Conservation (phyloP, 2,797 vertebrate species). For the Poeciliopsis presidionis region DNA sequence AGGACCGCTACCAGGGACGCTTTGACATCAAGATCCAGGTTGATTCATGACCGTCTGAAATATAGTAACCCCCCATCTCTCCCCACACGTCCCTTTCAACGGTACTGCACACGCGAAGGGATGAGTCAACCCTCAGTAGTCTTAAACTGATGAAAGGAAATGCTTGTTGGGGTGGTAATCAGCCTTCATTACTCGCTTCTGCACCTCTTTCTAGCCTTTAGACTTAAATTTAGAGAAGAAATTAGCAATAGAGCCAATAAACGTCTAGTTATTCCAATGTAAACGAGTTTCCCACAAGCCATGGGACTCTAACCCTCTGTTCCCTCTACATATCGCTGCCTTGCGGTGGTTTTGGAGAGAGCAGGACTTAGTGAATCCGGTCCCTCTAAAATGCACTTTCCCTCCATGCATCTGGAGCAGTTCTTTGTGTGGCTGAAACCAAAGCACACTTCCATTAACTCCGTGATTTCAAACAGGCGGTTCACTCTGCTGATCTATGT, state of each 20-base stretch:
- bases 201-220: slow-evolving; percentile 91
- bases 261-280: slow-evolving; percentile 93
- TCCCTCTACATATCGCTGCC: slow-evolving; percentile 84
- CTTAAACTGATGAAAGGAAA: slow-evolving; percentile 76
- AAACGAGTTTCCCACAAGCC: slow-evolving; percentile 91
- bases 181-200: slow-evolving; percentile 91
- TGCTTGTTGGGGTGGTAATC: slow-evolving; percentile 86
- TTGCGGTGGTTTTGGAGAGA: slow-evolving; percentile 81
- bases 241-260: slow-evolving; percentile 88
- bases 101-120: slow-evolving; percentile 64
- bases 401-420: slow-evolving; percentile 76
- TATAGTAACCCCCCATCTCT: slow-evolving; percentile 48
- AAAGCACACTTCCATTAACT: slow-evolving; percentile 70
- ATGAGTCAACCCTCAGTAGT: slow-evolving; percentile 84
- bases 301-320: slow-evolving; percentile 81
- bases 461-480: slow-evolving; percentile 72
- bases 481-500: slow-evolving; percentile 79
- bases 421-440: slow-evolving; percentile 30
- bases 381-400: slow-evolving; percentile 85
- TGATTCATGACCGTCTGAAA: slow-evolving; percentile 87
- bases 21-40: slow-evolving; percentile 93
- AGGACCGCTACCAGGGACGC: slow-evolving; percentile 97
- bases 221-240: slow-evolving; percentile 88
- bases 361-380: slow-evolving; percentile 83
- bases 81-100: slow-evolving; percentile 24